Conservation (phyloP, 1,140 invertebrate species). For the Pemphigus obesinymphae region DNA sequence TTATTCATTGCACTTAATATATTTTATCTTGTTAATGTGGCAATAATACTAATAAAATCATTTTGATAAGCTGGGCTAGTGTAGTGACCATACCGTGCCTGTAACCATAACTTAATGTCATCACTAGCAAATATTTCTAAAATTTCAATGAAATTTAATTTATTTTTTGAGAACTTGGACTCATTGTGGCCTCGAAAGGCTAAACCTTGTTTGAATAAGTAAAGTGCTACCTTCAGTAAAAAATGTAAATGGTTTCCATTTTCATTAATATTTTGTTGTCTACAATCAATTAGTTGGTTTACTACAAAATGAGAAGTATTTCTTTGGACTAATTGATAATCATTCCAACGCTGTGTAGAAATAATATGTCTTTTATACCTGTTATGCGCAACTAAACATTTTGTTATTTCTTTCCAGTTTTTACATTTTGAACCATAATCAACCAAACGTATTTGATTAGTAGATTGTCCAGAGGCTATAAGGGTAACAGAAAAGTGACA, state of each 20-base stretch:
- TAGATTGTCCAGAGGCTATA: neutral
- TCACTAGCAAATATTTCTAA: neutral
- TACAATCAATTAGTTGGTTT: neutral
- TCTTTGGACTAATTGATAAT: neutral
- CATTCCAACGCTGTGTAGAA: neutral
- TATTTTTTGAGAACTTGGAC: neutral
- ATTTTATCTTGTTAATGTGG: neutral
- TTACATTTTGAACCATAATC: neutral
- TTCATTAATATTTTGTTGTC: neutral
- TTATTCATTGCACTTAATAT: neutral
- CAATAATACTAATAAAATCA: neutral
- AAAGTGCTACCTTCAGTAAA: neutral
- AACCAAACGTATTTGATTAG: neutral
- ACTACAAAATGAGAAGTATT: neutral
- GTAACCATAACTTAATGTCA: neutral
- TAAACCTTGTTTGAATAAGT: neutral
- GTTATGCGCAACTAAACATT: neutral
- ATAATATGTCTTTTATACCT: neutral
- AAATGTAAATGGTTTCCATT: neutral
- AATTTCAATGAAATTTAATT: too few relatives aligned
- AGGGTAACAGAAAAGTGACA: neutral
- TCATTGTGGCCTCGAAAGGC: neutral
- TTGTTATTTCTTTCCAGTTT: neutral
- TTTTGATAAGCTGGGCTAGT: neutral
- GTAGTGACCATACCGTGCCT: neutral